Evolutionary conservation across 1,140 invertebrate genomes (phyloP), one percentile per base, ranked within the genome.

Genomic region (Saccostrea cuccullata): DNA sequence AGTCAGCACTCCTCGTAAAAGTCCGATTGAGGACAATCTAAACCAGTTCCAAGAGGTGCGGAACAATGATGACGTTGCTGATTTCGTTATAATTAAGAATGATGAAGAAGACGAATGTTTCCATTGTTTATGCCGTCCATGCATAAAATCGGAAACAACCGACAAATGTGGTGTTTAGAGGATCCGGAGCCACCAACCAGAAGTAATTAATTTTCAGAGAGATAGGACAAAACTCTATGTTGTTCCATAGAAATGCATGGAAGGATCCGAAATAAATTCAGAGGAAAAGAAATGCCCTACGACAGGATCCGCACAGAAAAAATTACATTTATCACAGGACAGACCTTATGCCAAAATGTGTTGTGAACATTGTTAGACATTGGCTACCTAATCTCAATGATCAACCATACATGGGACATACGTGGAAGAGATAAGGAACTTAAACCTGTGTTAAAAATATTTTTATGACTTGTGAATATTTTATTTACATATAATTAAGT

Each of bases 291-390:
- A 15, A 12, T 40, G 30, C 30, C 30, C 30, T 36, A 36, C 30
- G 30, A 36, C 30, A 36, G 30, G 30, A 36, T 36, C 30, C 30
- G 30, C 30, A 36, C 30, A 36, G 30, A 36, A 36, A 36, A 36
- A 36, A 36, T 36, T 36, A 36, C 30, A 36, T 36, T 36, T 36
- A 36, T 36, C 30, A 36, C 30, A 36, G 30, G 30, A 36, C 30
- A 36, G 86, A 87, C 30, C 26, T 87, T 26, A 83, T 87, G 58
- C 86, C 86, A 5, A 83, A 67, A 12, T 87, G 86, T 87, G 86
- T 87, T 4, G 9, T 36, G 30, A 36, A 36, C 30, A 36, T 36
- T 36, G 30, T 36, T 36, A 36, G 30, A 36, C 30, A 36, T 36
- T 36, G 30, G 30, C 30, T 36, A 36, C 30, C 30, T 36, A 36